phyloP scores from a whole-genome alignment of 2,113 vertebrate genomes.

The Galemys pyrenaicus region DNA sequence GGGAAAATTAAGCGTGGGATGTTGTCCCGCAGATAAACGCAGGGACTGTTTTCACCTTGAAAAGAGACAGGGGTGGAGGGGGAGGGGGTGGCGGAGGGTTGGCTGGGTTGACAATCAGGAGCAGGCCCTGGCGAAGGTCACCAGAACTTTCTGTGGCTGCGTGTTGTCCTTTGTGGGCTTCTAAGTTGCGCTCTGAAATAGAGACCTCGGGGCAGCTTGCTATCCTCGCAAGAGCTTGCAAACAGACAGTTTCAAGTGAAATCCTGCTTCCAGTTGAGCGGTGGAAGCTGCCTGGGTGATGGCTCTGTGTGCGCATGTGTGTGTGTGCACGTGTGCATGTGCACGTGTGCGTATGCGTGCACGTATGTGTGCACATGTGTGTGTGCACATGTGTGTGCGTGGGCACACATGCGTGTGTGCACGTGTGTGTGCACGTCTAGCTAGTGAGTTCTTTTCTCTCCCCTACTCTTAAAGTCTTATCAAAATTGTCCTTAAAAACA shows the following conservation, averaged over 20 bases:
- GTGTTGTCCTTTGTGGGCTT: slow-evolving; percentile 59
- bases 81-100: slow-evolving; percentile 72
- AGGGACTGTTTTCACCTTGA: slow-evolving; percentile 88
- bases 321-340: neutral
- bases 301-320: no score
- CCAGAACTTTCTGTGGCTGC: slow-evolving; percentile 73
- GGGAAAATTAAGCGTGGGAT: slow-evolving; percentile 87
- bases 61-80: slow-evolving; percentile 71
- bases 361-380: neutral
- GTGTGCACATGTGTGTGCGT: neutral
- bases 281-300: neutral
- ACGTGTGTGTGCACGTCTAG: neutral
- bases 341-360: neutral
- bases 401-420: neutral
- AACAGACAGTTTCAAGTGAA: neutral
- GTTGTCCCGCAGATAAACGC: slow-evolving; percentile 89
- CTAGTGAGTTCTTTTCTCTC: neutral
- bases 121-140: slow-evolving; percentile 75
- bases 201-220: slow-evolving; percentile 40
- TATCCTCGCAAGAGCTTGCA: neutral
- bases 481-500: neutral
- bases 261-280: neutral
- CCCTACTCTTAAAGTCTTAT: neutral
- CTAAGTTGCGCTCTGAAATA: slow-evolving; percentile 62
- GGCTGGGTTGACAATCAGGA: slow-evolving; percentile 70